Evolutionary conservation across 2,113 vertebrate genomes (phyloP).

Genomic region (Muntiacus reevesi): DNA sequence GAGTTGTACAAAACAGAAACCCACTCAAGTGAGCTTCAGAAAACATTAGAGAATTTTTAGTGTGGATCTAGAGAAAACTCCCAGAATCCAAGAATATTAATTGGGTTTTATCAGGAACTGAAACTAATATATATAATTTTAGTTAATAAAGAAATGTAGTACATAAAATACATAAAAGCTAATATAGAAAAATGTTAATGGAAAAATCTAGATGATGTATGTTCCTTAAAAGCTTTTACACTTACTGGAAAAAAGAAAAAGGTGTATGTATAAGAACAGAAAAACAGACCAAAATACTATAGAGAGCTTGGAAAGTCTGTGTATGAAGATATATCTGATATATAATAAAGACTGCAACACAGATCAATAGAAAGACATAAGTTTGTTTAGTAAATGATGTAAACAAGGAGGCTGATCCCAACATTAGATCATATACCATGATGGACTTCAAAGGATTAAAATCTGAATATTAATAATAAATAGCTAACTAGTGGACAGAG

Average conservation of each 20-base stretch:
- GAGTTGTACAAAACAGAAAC: not conserved
- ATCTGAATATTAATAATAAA: not conserved
- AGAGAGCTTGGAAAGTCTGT: not conserved
- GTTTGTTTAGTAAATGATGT: not conserved
- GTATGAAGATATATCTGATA: not conserved
- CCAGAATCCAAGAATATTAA: not conserved
- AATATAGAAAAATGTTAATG: not conserved
- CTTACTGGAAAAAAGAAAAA: not conserved
- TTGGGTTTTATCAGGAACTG: not conserved
- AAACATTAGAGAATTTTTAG: not conserved
- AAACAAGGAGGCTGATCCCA: not conserved
- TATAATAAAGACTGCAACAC: not conserved
- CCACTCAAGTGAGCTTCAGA: not conserved
- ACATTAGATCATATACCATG: no score
- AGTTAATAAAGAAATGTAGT: not conserved
- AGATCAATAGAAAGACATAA: not conserved
- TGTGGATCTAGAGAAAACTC: not conserved
- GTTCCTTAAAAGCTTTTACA: not conserved
- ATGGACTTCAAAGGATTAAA: not conserved
- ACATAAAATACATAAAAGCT: conserved; percentile 24
- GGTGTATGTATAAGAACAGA: not conserved
- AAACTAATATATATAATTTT: not conserved
- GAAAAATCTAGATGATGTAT: not conserved
- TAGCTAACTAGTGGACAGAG: not conserved
- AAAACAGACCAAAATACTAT: not conserved